Evolutionary conservation across 2,888 invertebrate species (phyloP), one percentile per base, ranked within the genome.

Genomic region (Eurytoma adleriae): DNA sequence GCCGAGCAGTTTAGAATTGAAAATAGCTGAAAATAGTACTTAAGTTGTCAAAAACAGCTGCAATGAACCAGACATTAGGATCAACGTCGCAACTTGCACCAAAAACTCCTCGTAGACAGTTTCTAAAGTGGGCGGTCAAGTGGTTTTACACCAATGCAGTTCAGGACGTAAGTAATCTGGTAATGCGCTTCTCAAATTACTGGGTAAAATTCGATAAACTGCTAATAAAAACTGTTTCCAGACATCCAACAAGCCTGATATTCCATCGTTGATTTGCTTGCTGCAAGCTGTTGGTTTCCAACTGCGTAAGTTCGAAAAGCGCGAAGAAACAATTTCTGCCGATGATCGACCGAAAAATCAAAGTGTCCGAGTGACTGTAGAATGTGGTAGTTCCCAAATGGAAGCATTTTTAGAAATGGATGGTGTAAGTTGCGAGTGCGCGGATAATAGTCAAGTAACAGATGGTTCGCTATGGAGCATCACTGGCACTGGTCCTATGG

Each of bases 321-420:
- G 18, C 5, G 64, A 72, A 27, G 27, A 57, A 3, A 3, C 57
- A 2, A 20, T 62, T 50, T 20, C 13, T 2, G 20, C 18, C 5
- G 57, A 61, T 24, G 85, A 86, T 0, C 57, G 62, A n/a, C 20
- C 77, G 3, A 79, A 68, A 73, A 66, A 50, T 14, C 79, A 81
- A n/a, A 69, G 68, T 59, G 77, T 88, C 0, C 83, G 79, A 77
- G 79, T 90, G 48, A 83, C 82, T 20, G 73, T 90, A 61, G 85
- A 89, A 83, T 90, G 90, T 78, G 87, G 87, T n/a, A 83, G 83
- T 2, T 89, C 89, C 12, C 85, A 86, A 54, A 88, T 89, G 87
- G 84, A 83, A 69, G 89, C 89, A 16, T 72, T 87, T 67, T 83
- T 90, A 40, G 86, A 88, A 71, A 84, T 87, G 81, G 85, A 84